A percentile compares a stretch with the other conserved stretches of the same genome.
phyloP scores from a whole-genome alignment of 2,888 invertebrate genomes.

The Caradrina clavipalpis region DNA sequence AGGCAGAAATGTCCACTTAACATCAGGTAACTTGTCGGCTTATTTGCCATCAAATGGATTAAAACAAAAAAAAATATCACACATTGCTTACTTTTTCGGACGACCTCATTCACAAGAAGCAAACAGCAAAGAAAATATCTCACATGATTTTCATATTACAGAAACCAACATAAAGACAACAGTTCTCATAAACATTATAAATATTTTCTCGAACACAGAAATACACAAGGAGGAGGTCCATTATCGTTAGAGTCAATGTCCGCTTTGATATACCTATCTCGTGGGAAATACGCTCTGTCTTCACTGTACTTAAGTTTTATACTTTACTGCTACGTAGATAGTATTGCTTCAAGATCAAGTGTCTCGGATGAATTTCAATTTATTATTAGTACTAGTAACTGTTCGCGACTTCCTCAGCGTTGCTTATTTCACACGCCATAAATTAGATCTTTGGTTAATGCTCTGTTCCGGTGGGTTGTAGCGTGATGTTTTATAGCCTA shows the following conservation, averaged over 20 bases:
- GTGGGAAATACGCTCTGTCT: constrained; percentile 59
- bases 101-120: neutral
- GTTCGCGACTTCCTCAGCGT: too few relatives aligned
- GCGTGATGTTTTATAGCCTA: too few relatives aligned
- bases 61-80: too few relatives aligned
- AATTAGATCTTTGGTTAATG: too few relatives aligned
- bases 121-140: neutral
- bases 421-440: too few relatives aligned
- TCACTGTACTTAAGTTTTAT: constrained; percentile 39
- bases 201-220: neutral
- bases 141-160: neutral
- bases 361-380: constrained; percentile 36
- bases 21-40: too few relatives aligned
- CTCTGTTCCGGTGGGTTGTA: too few relatives aligned
- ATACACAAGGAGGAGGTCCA: constrained; percentile 15
- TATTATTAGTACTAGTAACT: constrained; percentile 12
- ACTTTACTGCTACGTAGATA: constrained; percentile 16
- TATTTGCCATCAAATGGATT: too few relatives aligned
- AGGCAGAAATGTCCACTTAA: too few relatives aligned
- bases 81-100: neutral
- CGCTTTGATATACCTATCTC: constrained; percentile 57
- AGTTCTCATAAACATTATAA: constrained; percentile 1
- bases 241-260: constrained; percentile 46
- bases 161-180: neutral
- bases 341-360: constrained; percentile 43